These are phyloP conservation scores for Drosophila aff. DNA, from an alignment of 1,140 invertebrate species.

Conservation along the genomic window DNA sequence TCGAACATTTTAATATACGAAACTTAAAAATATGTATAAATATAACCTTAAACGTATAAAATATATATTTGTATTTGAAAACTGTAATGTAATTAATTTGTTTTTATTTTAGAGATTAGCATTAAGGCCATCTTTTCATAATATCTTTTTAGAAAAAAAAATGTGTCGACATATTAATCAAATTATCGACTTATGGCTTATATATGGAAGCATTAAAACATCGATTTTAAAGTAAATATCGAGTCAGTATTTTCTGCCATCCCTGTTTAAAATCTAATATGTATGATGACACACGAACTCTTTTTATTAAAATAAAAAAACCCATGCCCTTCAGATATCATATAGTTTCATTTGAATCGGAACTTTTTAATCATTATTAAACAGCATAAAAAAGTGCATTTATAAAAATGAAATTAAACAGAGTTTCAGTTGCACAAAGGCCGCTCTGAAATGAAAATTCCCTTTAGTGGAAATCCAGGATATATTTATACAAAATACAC, in stretches of 20 bases:
- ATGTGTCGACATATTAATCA: too few relatives aligned
- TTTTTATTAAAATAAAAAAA: neutral
- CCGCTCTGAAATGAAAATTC: neutral
- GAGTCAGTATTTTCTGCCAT: neutral
- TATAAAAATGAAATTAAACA: neutral
- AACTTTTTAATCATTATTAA: neutral
- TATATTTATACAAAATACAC: neutral
- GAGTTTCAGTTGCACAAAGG: conserved; percentile 8
- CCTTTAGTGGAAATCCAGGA: neutral
- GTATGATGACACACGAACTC: too few relatives aligned
- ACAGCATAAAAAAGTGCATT: neutral
- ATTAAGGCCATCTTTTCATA: too few relatives aligned
- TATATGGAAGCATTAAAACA: too few relatives aligned
- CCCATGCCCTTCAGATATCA: neutral
- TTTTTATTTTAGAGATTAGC: too few relatives aligned
- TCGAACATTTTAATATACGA: too few relatives aligned
- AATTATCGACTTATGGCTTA: too few relatives aligned
- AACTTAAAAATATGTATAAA: too few relatives aligned
- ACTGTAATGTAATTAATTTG: too few relatives aligned
- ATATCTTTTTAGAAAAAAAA: too few relatives aligned
- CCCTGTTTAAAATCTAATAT: neutral
- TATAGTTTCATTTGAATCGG: neutral
- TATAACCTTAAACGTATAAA: too few relatives aligned
- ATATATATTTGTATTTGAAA: too few relatives aligned
- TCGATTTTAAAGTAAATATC: neutral